Evolutionary conservation across 2,797 vertebrate genomes (phyloP).

Genomic region (Toxotes lorentzi): DNA sequence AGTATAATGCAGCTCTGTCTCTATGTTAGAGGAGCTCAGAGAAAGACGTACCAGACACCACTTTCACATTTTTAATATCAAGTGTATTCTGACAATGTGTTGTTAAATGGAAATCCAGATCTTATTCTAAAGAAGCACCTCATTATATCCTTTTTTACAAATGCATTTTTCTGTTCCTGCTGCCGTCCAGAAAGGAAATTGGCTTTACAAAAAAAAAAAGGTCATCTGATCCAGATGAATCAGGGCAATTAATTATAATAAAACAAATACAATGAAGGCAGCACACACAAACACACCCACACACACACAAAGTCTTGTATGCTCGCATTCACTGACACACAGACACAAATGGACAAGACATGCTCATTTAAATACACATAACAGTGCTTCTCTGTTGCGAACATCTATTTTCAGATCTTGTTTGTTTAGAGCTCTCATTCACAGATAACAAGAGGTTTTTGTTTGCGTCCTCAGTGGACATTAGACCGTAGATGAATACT

Average conservation of each 20-base stretch:
- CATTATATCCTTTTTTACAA: neutral
- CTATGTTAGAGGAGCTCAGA: neutral
- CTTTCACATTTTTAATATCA: neutral
- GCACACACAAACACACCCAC: neutral
- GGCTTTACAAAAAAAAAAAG: neutral
- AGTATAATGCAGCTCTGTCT: neutral
- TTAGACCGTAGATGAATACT: constrained; percentile 51
- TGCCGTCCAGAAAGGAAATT: neutral
- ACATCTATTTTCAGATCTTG: constrained; percentile 47
- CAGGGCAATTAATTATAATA: neutral
- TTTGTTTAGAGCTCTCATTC: constrained; percentile 61
- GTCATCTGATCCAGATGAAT: constrained; percentile 3
- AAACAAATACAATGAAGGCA: constrained; percentile 20
- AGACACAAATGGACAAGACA: constrained; percentile 17
- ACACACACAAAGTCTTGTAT: neutral
- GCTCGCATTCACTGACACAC: constrained; percentile 18
- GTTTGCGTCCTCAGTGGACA: constrained; percentile 59
- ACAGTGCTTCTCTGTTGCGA: constrained; percentile 48
- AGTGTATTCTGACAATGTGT: neutral
- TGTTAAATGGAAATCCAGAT: neutral
- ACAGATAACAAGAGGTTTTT: constrained; percentile 72
- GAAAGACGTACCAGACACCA: neutral
- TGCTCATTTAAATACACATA: constrained; percentile 24
- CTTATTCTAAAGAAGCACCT: neutral
- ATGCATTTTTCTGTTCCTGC: neutral